phyloP scores from a whole-genome alignment of 2,888 invertebrate species.

The Eristalis arbustorum region DNA sequence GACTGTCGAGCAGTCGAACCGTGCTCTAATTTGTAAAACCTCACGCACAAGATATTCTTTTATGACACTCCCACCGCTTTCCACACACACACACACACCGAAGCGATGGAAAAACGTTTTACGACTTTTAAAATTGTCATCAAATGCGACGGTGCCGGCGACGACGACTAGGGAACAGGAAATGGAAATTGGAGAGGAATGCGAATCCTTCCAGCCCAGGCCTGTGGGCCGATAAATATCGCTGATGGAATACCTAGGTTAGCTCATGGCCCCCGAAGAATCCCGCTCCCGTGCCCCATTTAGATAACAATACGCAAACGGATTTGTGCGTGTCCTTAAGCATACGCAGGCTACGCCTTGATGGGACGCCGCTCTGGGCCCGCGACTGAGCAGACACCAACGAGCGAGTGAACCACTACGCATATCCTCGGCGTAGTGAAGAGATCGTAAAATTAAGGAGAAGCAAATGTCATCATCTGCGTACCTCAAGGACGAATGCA shows the following conservation, averaged over 20 bases:
- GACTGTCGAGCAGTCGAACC: background rate
- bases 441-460: constrained; percentile 62
- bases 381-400: too few species aligned
- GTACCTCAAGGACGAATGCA: constrained; percentile 59
- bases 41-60: constrained; percentile 48
- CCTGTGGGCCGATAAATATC: constrained; percentile 59
- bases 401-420: background rate
- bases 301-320: constrained; percentile 32
- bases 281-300: background rate
- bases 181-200: background rate
- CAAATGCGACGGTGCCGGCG: constrained; percentile 16
- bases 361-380: background rate
- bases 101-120: constrained; percentile 65
- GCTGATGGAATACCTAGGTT: constrained; percentile 40
- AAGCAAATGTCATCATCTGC: constrained; percentile 59
- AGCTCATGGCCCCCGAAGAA: constrained; percentile 2
- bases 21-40: constrained; percentile 58
- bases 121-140: constrained; percentile 65
- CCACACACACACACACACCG: constrained; percentile 7
- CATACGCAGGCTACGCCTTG: background rate
- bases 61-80: constrained; percentile 15
- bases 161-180: background rate
- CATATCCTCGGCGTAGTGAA: constrained; percentile 31
- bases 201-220: background rate
- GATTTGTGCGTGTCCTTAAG: background rate